Percentiles rank a stretch among this genome's conserved stretches.
phyloP scores from a whole-genome alignment of 30 jellyfish, hydroid and myxozoan genomes.

The Hydra vulgaris region DNA sequence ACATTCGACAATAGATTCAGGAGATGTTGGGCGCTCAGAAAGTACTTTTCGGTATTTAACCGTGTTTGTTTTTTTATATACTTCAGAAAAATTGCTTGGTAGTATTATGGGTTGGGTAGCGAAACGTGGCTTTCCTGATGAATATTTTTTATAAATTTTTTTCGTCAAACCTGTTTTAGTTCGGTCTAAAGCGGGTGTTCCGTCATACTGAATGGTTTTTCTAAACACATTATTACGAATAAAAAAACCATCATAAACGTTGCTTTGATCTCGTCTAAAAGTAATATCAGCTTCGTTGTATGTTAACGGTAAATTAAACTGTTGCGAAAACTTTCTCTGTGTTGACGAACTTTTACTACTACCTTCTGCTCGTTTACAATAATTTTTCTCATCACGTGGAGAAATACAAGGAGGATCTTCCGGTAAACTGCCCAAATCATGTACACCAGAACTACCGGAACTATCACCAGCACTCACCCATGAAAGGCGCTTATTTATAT shows the following conservation, averaged over 20 bases:
- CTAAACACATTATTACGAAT: conserved; percentile 59
- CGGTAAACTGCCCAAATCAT: conserved; percentile 44
- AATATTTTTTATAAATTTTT: background rate
- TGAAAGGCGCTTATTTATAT: conserved; percentile 52
- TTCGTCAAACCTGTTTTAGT: background rate
- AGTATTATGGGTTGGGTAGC: conserved; percentile 22
- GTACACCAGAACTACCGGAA: conserved; percentile 71
- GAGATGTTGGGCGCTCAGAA: conserved; percentile 18
- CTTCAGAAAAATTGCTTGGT: conserved; percentile 9
- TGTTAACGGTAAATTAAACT: background rate
- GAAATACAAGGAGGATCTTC: conserved; percentile 28
- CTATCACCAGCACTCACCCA: conserved; percentile 79
- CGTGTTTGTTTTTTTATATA: background rate
- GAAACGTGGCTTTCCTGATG: conserved; percentile 14
- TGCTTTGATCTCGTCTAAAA: conserved; percentile 24
- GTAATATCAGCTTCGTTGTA: conserved; percentile 41
- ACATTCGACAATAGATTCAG: conserved; percentile 7
- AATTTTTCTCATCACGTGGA: conserved; percentile 12
- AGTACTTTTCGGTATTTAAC: background rate
- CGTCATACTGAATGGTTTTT: conserved; percentile 65
- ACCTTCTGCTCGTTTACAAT: conserved; percentile 7
- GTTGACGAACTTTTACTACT: conserved; percentile 16
- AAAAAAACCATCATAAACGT: conserved; percentile 43
- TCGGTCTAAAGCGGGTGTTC: background rate
- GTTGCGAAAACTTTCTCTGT: conserved; percentile 30